These are phyloP conservation scores for Nephrocerus scutellatus DNA, from an alignment of 2,888 invertebrate genomes.

Conservation along the genomic window DNA sequence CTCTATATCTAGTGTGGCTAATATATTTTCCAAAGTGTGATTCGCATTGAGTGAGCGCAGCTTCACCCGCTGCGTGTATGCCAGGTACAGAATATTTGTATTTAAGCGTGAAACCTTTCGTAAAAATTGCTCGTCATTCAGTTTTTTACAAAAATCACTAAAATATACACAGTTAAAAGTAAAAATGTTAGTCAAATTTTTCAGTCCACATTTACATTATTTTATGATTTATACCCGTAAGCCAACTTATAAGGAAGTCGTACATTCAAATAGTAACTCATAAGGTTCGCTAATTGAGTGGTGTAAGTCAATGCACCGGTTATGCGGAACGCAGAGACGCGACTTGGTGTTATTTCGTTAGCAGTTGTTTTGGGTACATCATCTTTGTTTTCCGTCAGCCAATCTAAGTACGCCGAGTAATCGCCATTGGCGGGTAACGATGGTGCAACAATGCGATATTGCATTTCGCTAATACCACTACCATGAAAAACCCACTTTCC, in stretches of 20 bases:
- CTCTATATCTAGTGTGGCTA: conserved; percentile 60
- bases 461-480: conserved; percentile 61
- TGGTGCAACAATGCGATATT: conserved; percentile 75
- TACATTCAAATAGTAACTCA: conserved; percentile 77
- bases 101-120: conserved; percentile 70
- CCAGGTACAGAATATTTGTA: conserved; percentile 71
- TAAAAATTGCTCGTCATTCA: conserved; percentile 65
- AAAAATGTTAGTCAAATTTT: not conserved
- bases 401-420: conserved; percentile 68
- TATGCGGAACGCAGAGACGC: conserved; percentile 65
- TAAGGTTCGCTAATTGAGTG: conserved; percentile 73
- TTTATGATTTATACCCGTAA: conserved; percentile 62
- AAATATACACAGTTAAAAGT: conserved; percentile 1
- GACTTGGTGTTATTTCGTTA: conserved; percentile 53
- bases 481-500: conserved; percentile 62
- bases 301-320: conserved; percentile 78
- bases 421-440: conserved; percentile 77
- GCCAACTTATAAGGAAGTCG: conserved; percentile 68
- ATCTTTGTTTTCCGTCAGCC: conserved; percentile 57
- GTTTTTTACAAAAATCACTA: conserved; percentile 74
- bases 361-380: conserved; percentile 44
- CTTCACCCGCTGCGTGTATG: conserved; percentile 68
- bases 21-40: conserved; percentile 65
- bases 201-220: conserved; percentile 12
- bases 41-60: conserved; percentile 57